Conservation (phyloP, 2,888 invertebrate genomes). For the Sussaba pulchella region DNA sequence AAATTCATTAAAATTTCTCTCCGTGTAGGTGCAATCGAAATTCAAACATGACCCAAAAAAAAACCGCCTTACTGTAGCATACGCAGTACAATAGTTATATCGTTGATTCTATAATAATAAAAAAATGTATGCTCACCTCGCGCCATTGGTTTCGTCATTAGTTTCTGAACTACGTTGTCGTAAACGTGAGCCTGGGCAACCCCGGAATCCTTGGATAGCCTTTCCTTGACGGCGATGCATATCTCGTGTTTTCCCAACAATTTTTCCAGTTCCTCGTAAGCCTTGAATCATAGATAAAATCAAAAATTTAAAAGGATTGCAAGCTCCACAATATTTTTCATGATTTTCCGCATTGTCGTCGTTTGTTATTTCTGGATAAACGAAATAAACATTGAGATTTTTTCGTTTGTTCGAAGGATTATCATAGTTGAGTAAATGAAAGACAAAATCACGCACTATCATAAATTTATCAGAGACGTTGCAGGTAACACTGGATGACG, state of each 20-base stretch:
- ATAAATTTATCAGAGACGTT: not conserved
- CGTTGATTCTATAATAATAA: too few species aligned
- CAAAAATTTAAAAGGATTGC: not conserved
- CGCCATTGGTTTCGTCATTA: conserved; percentile 94
- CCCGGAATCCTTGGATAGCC: conserved; percentile 97
- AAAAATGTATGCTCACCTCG: conserved; percentile 93
- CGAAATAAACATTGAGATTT: not conserved
- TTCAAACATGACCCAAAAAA: too few species aligned
- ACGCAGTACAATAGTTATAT: too few species aligned
- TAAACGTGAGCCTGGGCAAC: conserved; percentile 95
- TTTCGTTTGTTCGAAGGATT: not conserved
- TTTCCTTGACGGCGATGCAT: conserved; percentile 97
- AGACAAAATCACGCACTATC: not conserved
- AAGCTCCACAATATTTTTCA: not conserved
- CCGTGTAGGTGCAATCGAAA: too few species aligned
- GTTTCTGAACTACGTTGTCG: conserved; percentile 94
- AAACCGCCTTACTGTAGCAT: too few species aligned
- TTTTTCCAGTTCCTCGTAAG: conserved; percentile 96
- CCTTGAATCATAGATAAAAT: conserved; percentile 86
- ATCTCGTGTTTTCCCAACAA: conserved; percentile 92
- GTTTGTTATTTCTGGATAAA: not conserved
- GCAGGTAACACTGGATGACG: not conserved
- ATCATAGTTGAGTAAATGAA: not conserved
- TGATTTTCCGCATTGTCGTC: conserved; percentile 6
- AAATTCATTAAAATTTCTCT: too few species aligned